A percentile compares a stretch with the other conserved stretches of the same genome.
phyloP scores from a whole-genome alignment of 2,888 invertebrate genomes.

The Agrypnus murinus region DNA sequence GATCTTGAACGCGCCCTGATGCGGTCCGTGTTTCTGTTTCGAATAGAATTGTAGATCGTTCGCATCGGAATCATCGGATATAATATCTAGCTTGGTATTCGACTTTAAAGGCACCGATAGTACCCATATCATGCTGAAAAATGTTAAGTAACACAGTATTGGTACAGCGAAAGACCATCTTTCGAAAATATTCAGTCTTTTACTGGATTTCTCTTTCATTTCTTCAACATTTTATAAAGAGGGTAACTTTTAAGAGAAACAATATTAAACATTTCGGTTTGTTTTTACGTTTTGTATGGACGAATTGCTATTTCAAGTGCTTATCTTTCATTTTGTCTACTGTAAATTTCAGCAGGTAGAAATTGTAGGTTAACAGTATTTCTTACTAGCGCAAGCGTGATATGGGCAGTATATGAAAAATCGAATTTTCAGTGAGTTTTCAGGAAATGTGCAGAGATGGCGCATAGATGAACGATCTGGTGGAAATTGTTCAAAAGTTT shows the following conservation, averaged over 20 bases:
- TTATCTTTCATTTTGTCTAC: too few species aligned
- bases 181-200: conserved; percentile 60
- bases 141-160: conserved; percentile 73
- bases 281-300: too few species aligned
- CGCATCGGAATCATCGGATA: too few species aligned
- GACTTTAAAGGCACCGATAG: conserved; percentile 71
- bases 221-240: neutral
- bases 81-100: conserved; percentile 36
- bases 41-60: conserved; percentile 22
- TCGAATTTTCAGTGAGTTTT: conserved; percentile 54
- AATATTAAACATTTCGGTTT: too few species aligned
- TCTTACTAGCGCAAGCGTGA: neutral
- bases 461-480: too few species aligned
- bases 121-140: conserved; percentile 74
- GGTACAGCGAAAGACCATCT: conserved; percentile 75
- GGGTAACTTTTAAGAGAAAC: too few species aligned
- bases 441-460: too few species aligned
- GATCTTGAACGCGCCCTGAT: conserved; percentile 66
- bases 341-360: neutral
- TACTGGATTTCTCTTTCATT: conserved; percentile 36
- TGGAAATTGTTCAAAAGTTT: too few species aligned
- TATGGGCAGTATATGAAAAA: conserved; percentile 35
- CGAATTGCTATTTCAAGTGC: too few species aligned
- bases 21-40: conserved; percentile 52
- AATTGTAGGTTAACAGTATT: conserved; percentile 26